phyloP scores from a whole-genome alignment of 2,113 vertebrate species.

The Sminthopsis crassicaudata region DNA sequence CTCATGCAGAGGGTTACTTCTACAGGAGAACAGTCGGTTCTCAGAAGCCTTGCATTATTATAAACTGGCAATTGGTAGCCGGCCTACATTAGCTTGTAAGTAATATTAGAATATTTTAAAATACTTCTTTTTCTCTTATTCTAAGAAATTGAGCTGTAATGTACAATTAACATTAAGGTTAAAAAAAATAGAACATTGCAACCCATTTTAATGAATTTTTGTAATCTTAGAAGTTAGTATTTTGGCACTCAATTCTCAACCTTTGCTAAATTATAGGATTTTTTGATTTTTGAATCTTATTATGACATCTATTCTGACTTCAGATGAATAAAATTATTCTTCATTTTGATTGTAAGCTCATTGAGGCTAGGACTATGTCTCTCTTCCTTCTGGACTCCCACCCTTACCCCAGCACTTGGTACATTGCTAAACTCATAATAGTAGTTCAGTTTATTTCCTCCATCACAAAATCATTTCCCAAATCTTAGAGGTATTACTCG shows the following conservation, averaged over 20 bases:
- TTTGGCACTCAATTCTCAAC: background rate
- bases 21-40: constrained; percentile 98
- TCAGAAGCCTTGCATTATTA: constrained; percentile 97
- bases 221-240: background rate
- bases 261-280: background rate
- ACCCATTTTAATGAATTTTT: background rate
- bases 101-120: constrained; percentile 81
- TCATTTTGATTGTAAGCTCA: constrained; percentile 23
- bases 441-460: background rate
- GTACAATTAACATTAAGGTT: background rate
- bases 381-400: background rate
- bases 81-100: constrained; percentile 99
- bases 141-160: background rate
- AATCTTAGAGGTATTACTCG: background rate
- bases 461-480: background rate
- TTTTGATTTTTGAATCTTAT: background rate
- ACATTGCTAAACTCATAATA: background rate
- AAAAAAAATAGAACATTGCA: background rate
- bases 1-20: constrained; percentile 92
- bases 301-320: background rate
- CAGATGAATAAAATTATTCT: background rate
- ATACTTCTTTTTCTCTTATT: constrained; percentile 30
- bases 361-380: background rate
- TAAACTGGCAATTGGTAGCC: constrained; percentile 97
- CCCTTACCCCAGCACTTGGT: background rate